Base-by-base conservation (phyloP, 2,888 invertebrate species). In the Teleogryllus oceanicus region DNA sequence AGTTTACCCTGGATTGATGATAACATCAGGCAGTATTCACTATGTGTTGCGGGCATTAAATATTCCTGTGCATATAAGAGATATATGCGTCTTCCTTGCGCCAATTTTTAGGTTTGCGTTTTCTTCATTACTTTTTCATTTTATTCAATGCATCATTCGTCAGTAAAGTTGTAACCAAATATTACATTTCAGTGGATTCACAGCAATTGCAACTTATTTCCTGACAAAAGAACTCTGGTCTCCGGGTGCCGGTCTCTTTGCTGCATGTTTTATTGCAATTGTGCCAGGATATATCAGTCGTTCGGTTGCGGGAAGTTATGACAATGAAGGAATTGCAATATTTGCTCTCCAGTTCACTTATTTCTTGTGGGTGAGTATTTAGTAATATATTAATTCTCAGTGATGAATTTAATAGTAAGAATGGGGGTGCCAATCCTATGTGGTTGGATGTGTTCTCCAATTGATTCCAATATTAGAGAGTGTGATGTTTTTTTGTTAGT, bases 261-360 rank as follows among this genome's bases (percentile, higher is more conserved):
- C 99, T 16, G 99, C 99, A 5, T 98, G 98, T 87, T 99, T 99
- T 87, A 99, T 99, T 84, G 98, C 98, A 76, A 98, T 99, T 84
- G 96, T 99, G 51, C 99, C 99, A 77, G 99, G 99, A 80, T 99
- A 99, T 88, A 99, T 99, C 84, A 98, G 98, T 85, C 92, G 99
- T 81, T 99, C 99, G 0, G 99, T 99, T 18, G 99, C 99, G 62
- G 99, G 99, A 49, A 99, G 98, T 85, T 99, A 99, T 87, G 99
- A 99, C 86, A 99, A 99, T 89, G 99, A 99, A 89, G 99, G 99
- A 83, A 99, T 99, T 86, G 99, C 99, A 79, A 99, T 99, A 85
- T 99, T 99, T 89, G 99, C 99, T 2, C 90, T 99, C 79, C 99
- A 99, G 89, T 96, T 99, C 86, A 99, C 99, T 2, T 99, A 99